Percentiles rank a stretch among this genome's conserved stretches.
These are phyloP conservation scores for Drosophila arizonae DNA, from an alignment of 1,140 invertebrate genomes.

Conservation along the genomic window DNA sequence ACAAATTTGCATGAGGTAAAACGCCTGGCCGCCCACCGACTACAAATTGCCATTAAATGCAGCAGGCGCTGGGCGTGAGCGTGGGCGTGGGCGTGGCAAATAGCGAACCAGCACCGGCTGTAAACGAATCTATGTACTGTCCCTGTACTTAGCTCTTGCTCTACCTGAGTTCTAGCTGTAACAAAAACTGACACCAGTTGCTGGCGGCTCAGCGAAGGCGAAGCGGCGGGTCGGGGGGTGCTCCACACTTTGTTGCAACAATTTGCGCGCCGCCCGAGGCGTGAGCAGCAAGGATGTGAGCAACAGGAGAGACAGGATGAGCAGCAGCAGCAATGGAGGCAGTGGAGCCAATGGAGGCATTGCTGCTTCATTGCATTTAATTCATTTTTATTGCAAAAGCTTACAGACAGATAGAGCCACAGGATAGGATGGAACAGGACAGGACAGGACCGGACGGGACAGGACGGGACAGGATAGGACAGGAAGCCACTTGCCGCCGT, in stretches of 20 bases:
- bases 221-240: too few species aligned
- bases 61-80: slow-evolving; percentile 23
- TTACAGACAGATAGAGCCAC: slow-evolving; percentile 68
- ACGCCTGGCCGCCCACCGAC: slow-evolving; percentile 50
- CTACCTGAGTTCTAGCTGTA: slow-evolving; percentile 48
- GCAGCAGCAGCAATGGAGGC: slow-evolving; percentile 10
- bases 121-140: slow-evolving; percentile 46
- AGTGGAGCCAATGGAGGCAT: slow-evolving; percentile 8
- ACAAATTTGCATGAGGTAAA: slow-evolving; percentile 73
- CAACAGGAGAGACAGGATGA: slow-evolving; percentile 27
- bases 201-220: slow-evolving; percentile 23
- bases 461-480: slow-evolving; percentile 31
- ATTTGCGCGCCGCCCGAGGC: slow-evolving; percentile 64
- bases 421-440: slow-evolving; percentile 30
- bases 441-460: slow-evolving; percentile 6
- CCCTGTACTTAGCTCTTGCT: slow-evolving; percentile 34
- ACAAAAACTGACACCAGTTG: slow-evolving; percentile 80
- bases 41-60: slow-evolving; percentile 79
- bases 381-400: slow-evolving; percentile 81
- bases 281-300: slow-evolving; percentile 30
- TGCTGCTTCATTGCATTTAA: slow-evolving; percentile 80
- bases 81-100: slow-evolving; percentile 37
- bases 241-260: slow-evolving; percentile 72
- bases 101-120: background rate
- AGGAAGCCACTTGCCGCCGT: slow-evolving; percentile 66